Conservation (phyloP, 1,140 invertebrate species). For the Drosophila melanogaster region DNA sequence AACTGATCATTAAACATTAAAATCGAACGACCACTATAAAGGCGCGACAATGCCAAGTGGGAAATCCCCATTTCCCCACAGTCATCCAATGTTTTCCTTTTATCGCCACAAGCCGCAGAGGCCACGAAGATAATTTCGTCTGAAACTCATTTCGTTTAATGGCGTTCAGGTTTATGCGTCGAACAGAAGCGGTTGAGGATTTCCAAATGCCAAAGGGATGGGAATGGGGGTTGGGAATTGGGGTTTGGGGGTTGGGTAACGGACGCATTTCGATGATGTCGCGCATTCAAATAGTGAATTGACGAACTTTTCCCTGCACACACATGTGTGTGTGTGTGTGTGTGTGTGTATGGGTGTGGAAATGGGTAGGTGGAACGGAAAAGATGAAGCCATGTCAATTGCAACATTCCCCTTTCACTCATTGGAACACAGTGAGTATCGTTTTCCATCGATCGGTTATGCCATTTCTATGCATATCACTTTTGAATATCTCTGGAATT, state of each 20-base stretch:
- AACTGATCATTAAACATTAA: slow-evolving; percentile 69
- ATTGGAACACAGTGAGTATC: slow-evolving; percentile 10
- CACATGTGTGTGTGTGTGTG: slow-evolving; percentile 1
- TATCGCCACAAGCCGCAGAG: slow-evolving; percentile 18
- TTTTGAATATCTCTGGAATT: neutral
- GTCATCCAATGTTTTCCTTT: slow-evolving; percentile 4
- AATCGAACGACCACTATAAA: slow-evolving; percentile 47
- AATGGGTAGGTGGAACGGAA: slow-evolving; percentile 8
- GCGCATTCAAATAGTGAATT: slow-evolving; percentile 80
- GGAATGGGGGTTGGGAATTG: too few species aligned
- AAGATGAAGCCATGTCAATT: slow-evolving; percentile 3
- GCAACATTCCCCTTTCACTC: slow-evolving; percentile 18
- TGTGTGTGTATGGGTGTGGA: slow-evolving; percentile 15
- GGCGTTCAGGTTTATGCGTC: slow-evolving; percentile 76
- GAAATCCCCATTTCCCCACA: slow-evolving; percentile 6
- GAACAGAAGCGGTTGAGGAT: slow-evolving; percentile 54
- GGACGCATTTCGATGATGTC: slow-evolving; percentile 66
- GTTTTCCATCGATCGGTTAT: slow-evolving; percentile 1
- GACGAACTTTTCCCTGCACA: slow-evolving; percentile 64
- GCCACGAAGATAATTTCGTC: slow-evolving; percentile 68
- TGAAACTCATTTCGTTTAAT: slow-evolving; percentile 82
- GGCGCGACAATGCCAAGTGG: slow-evolving; percentile 31
- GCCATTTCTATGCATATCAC: too few species aligned
- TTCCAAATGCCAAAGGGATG: slow-evolving; percentile 14
- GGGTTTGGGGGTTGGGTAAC: slow-evolving; percentile 32